These are phyloP conservation scores for Mnemiopsis leidyi DNA, from an alignment of 37 sponge, comb jelly and placozoan genomes.

Conservation along the genomic window DNA sequence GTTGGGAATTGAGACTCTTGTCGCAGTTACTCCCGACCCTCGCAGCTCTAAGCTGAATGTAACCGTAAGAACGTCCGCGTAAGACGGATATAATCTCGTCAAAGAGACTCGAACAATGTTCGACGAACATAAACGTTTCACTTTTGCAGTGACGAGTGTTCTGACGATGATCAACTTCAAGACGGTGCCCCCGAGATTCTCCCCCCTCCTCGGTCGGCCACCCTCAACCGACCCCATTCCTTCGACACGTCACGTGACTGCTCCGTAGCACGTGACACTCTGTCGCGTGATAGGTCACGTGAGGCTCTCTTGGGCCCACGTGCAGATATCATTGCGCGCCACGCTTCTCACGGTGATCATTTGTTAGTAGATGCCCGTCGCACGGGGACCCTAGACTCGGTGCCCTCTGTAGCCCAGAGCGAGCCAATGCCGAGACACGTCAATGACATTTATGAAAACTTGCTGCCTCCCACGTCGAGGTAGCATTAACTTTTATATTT, in stretches of 20 bases:
- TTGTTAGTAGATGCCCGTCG: neutral
- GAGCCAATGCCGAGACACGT: neutral
- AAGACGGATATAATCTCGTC: too few species aligned
- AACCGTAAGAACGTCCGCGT: too few species aligned
- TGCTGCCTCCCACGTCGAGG: slow-evolving; percentile 9
- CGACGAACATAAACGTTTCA: too few species aligned
- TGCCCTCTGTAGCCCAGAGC: neutral
- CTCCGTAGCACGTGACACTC: slow-evolving; percentile 11
- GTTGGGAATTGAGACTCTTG: too few species aligned
- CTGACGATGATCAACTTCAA: neutral
- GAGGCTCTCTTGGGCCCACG: neutral
- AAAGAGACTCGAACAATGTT: too few species aligned
- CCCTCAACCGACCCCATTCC: slow-evolving; percentile 58
- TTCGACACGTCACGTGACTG: slow-evolving; percentile 11
- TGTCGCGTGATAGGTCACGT: slow-evolving; percentile 19
- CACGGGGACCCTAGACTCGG: slow-evolving; percentile 45
- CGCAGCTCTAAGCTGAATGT: too few species aligned
- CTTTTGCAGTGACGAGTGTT: neutral
- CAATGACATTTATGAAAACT: slow-evolving; percentile 22
- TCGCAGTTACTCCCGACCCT: too few species aligned
- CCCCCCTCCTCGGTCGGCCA: slow-evolving; percentile 42
- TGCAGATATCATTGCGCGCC: neutral
- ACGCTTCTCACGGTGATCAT: neutral
- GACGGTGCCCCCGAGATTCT: neutral
- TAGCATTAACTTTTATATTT: neutral